Evolutionary conservation across 2,113 vertebrate genomes (phyloP), one percentile per base, ranked within the genome.

Genomic region (Daboia siamensis): DNA sequence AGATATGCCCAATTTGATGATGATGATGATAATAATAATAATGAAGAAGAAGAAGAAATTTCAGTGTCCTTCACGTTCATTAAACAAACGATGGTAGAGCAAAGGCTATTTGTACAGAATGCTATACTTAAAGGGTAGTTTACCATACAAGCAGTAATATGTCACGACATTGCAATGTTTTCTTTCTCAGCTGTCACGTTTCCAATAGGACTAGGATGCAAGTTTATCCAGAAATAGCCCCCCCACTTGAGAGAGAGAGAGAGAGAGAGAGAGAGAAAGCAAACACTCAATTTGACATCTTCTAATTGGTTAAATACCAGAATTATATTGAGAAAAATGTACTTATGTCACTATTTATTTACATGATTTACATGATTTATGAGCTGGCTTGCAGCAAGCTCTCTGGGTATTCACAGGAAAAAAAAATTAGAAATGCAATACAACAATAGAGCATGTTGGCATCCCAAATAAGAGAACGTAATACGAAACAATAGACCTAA

Each of bases 251-350:
- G 39, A 39, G 39, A 39, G 39, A 39, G 39, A 39, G 39, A 39
- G 39, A 52, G 17, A 52, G 23, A 51, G 8, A 51, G 11, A 89
- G 52, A 54, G 12, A 86, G 90, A 69, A 91, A 86, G 90, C 64
- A 46, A 92, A 93, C 26, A 26, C 12, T 23, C 52, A 51, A 20
- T 48, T 57, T 93, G 46, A 90, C 74, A 91, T 89, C 80, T 48
- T 69, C 48, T 56, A 54, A 91, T 55, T 61, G 46, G 48, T 80
- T 80, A 80, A 74, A 39, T 8, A 39, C 39, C 15, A 20, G 64
- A 20, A 80, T 39, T 80, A 80, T 39, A 20, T 80, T 80, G n/a
- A 17, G n/a, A 80, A 80, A 80, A 80, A 33, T 39, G 15, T 80
- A 39, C 2, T 20, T 39, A 3, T 39, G n/a, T 39, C 69, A 39